Evolutionary conservation across 2,113 vertebrate species (phyloP).

Genomic region (Pseudorasbora parva): DNA sequence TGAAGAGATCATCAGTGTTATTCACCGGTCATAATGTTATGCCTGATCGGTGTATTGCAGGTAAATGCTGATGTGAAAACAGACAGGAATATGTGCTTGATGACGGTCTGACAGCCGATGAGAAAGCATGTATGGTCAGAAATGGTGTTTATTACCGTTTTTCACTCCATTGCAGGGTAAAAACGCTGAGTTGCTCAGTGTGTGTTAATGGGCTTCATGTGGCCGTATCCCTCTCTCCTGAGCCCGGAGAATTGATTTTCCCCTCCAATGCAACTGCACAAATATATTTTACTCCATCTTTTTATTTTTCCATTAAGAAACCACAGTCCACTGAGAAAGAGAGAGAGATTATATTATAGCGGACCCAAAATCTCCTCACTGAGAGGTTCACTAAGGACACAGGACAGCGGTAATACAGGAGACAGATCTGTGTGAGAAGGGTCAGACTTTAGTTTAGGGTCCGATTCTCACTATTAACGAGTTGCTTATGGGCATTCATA

Average conservation of each 20-base stretch:
- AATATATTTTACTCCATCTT: slow-evolving; percentile 20
- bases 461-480: too few relatives aligned
- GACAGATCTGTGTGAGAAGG: too few relatives aligned
- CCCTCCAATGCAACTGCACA: not conserved
- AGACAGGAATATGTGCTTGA: not conserved
- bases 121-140: slow-evolving; percentile 25
- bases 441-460: too few relatives aligned
- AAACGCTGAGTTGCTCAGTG: slow-evolving; percentile 30
- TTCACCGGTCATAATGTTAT: too few relatives aligned
- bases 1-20: too few relatives aligned
- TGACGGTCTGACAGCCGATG: not conserved
- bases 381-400: too few relatives aligned
- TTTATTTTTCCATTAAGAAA: not conserved
- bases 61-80: not conserved
- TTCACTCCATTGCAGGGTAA: slow-evolving; percentile 2
- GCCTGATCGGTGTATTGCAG: not conserved
- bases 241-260: slow-evolving; percentile 30
- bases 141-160: slow-evolving; percentile 44
- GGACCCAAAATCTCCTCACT: not conserved
- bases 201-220: slow-evolving; percentile 43
- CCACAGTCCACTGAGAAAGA: not conserved
- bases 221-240: not conserved
- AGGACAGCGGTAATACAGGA: too few relatives aligned
- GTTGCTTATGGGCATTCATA: too few relatives aligned
- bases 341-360: not conserved